A percentile compares a stretch with the other conserved stretches of the same genome.
phyloP scores from a whole-genome alignment of 2,797 vertebrate genomes.

The Cynodonichthys magdalenae region DNA sequence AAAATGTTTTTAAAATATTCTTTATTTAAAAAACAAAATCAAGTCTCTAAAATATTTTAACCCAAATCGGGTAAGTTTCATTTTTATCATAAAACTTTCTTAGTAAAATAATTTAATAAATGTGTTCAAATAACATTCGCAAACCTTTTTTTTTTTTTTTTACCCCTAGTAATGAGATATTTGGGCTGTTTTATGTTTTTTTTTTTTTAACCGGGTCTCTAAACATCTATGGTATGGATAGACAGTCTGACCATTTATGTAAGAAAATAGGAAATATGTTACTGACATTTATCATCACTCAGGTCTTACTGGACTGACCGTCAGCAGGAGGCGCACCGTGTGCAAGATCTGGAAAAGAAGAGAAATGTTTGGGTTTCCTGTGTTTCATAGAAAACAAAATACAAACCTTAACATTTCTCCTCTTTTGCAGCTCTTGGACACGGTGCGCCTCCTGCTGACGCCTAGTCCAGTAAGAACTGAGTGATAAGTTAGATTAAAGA shows the following conservation, averaged over 20 bases:
- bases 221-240: slow-evolving; percentile 54
- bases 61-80: no score
- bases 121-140: background rate
- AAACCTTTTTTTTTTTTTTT: background rate
- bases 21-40: no score
- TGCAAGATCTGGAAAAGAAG: no score
- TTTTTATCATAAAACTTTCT: background rate
- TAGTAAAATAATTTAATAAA: background rate
- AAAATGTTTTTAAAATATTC: no score
- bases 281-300: no score
- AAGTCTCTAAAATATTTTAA: no score
- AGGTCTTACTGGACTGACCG: no score
- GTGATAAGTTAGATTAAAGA: background rate
- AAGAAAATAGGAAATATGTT: slow-evolving; percentile 5
- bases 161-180: background rate
- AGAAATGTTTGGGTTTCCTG: no score
- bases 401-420: background rate
- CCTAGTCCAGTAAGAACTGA: slow-evolving; percentile 55
- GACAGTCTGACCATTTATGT: slow-evolving; percentile 66
- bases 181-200: slow-evolving; percentile 8
- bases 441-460: slow-evolving; percentile 41
- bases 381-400: no score
- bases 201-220: slow-evolving; percentile 46
- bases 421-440: slow-evolving; percentile 57
- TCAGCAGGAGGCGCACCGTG: no score